Conservation (phyloP, 2,113 vertebrate species). For the Osmerus mordax region DNA sequence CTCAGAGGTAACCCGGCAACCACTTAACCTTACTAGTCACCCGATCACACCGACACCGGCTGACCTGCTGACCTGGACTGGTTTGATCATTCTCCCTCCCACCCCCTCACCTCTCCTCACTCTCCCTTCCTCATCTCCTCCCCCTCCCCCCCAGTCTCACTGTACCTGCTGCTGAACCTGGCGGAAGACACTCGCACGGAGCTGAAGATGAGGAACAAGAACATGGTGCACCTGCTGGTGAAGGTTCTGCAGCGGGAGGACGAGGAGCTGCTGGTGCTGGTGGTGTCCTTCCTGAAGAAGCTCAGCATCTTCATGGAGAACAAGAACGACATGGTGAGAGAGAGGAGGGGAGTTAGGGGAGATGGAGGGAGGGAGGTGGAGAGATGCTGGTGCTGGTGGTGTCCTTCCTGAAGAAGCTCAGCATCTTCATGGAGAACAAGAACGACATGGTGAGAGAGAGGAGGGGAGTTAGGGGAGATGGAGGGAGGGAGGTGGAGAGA, state of each 20-base stretch:
- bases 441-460: too few relatives aligned
- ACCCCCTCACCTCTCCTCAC: too few relatives aligned
- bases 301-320: conserved; percentile 98
- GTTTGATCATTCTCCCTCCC: conserved; percentile 30
- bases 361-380: neutral
- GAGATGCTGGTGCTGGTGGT: too few relatives aligned
- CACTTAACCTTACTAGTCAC: neutral
- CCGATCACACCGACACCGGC: too few relatives aligned
- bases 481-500: too few relatives aligned
- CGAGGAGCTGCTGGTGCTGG: conserved; percentile 89
- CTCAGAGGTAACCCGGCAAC: conserved; percentile 75
- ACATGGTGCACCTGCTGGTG: conserved; percentile 91
- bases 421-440: too few relatives aligned
- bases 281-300: conserved; percentile 96
- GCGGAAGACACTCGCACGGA: conserved; percentile 94
- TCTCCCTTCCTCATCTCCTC: neutral
- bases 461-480: too few relatives aligned
- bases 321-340: conserved; percentile 95
- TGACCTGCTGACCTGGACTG: neutral
- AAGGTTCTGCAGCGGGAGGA: conserved; percentile 90
- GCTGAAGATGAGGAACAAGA: conserved; percentile 98
- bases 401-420: too few relatives aligned
- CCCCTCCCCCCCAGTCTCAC: conserved; percentile 74
- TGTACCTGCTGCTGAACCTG: conserved; percentile 91
- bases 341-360: neutral